phyloP scores from a whole-genome alignment of 1,140 invertebrate species.

The Tetraneura akinire region DNA sequence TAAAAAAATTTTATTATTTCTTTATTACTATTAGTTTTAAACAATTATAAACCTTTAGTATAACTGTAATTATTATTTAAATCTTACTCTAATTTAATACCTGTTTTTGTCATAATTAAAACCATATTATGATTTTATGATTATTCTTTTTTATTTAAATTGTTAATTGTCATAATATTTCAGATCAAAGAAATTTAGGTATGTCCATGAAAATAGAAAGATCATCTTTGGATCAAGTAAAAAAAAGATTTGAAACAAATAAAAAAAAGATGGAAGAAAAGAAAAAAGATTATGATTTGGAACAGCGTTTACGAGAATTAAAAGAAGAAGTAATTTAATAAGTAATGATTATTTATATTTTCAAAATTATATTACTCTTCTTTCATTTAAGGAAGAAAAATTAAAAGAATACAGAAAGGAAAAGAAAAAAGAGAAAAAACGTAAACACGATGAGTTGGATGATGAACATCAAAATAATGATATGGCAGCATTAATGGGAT shows the following conservation, averaged over 20 bases:
- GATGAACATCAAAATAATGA: constrained; percentile 72
- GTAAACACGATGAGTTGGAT: constrained; percentile 74
- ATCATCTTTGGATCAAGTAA: constrained; percentile 93
- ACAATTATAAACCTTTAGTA: no score
- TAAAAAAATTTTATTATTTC: no score
- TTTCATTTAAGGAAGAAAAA: constrained; percentile 76
- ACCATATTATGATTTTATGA: no score
- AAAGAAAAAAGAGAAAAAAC: constrained; percentile 85
- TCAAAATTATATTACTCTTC: constrained; percentile 38
- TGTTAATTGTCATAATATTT: constrained; percentile 21
- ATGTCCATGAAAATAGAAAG: constrained; percentile 99
- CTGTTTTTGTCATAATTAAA: no score
- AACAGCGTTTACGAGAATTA: constrained; percentile 85
- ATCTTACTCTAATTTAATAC: no score
- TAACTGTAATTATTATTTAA: no score
- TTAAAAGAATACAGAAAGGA: constrained; percentile 90
- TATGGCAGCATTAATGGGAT: constrained; percentile 95
- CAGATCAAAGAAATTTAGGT: constrained; percentile 94
- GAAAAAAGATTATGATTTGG: constrained; percentile 94
- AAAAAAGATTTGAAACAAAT: constrained; percentile 88
- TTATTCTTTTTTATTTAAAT: no score
- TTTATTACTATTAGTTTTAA: no score
- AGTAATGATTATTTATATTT: background rate
- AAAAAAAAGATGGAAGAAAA: constrained; percentile 95
- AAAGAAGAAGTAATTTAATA: constrained; percentile 77